Conservation (phyloP, 2,113 vertebrate species). For the Hemiprocne comata region DNA sequence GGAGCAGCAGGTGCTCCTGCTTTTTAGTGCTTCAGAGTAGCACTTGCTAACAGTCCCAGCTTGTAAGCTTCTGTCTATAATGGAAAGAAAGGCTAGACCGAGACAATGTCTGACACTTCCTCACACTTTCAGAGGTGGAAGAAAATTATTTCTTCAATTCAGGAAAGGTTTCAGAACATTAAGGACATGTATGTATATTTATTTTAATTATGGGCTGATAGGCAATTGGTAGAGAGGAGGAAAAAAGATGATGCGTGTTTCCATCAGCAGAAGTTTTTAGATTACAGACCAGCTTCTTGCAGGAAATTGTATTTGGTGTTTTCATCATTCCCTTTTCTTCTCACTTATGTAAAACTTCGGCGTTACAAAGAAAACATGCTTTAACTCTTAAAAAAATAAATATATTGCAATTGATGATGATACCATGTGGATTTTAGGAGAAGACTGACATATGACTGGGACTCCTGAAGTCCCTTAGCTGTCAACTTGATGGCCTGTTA, state of each 20-base stretch:
- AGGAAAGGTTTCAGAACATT: not conserved
- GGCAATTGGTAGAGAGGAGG: not conserved
- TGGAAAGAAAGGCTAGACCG: not conserved
- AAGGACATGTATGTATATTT: not conserved
- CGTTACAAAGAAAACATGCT: not conserved
- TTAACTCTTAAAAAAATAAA: not conserved
- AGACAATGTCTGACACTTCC: not conserved
- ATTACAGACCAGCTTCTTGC: not conserved
- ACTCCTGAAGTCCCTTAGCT: not conserved
- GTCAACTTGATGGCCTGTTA: not conserved
- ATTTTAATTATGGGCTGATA: not conserved
- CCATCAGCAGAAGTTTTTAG: not conserved
- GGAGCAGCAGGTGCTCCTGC: not conserved
- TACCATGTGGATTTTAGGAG: not conserved
- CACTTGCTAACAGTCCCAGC: not conserved
- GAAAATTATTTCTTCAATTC: not conserved
- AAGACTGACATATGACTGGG: not conserved
- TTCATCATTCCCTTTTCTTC: not conserved
- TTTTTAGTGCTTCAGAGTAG: not conserved
- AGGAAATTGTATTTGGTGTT: not conserved
- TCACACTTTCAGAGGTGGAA: not conserved
- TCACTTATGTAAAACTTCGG: not conserved
- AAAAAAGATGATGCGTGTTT: not conserved
- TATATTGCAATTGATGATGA: not conserved
- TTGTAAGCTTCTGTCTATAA: not conserved